Conservation (phyloP, 2,113 vertebrate species). For the Leptocoma aspasia region DNA sequence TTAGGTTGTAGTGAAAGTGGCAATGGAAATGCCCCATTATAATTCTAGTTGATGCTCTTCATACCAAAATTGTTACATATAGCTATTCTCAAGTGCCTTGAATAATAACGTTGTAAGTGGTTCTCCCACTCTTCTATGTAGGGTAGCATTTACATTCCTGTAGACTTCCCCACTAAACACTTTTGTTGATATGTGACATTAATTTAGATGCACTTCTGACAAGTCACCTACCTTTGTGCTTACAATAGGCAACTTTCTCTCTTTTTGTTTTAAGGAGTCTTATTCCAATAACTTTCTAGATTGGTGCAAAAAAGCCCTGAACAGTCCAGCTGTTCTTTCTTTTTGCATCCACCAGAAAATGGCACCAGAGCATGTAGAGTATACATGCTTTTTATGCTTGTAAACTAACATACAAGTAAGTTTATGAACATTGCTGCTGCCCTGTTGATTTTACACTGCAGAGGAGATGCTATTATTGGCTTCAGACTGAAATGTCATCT, state of each 20-base stretch:
- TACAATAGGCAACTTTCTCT: neutral
- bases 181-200: neutral
- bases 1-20: neutral
- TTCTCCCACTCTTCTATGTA: neutral
- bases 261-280: neutral
- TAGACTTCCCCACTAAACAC: neutral
- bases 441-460: neutral
- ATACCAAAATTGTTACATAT: neutral
- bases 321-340: neutral
- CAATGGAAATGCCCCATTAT: neutral
- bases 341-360: neutral
- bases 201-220: neutral
- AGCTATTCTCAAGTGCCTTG: neutral
- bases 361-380: neutral
- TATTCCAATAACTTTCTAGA: neutral
- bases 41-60: neutral
- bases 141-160: neutral
- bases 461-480: slow-evolving; percentile 10
- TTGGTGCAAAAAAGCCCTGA: neutral
- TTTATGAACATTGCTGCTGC: neutral
- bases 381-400: neutral
- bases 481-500: slow-evolving; percentile 1
- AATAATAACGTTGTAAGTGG: neutral
- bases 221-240: neutral
- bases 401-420: neutral